These are phyloP conservation scores for Drosophila mercatorum DNA, from an alignment of 2,888 invertebrate genomes.

Conservation along the genomic window DNA sequence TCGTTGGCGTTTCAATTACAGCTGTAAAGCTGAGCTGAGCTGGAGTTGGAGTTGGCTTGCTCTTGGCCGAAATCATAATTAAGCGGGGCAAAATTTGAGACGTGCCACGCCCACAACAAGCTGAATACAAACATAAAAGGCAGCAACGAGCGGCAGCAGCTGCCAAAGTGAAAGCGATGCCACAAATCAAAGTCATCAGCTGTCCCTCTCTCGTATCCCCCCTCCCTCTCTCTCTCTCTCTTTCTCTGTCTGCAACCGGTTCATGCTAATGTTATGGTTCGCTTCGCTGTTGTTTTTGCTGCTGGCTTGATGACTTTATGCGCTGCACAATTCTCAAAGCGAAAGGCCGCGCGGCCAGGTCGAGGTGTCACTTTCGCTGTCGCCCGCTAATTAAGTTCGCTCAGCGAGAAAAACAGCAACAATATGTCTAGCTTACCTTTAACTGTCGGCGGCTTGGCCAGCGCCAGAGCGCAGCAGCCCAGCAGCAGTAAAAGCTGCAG, in stretches of 20 bases:
- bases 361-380: conserved; percentile 46
- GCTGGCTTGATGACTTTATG: conserved; percentile 36
- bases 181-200: conserved; percentile 69
- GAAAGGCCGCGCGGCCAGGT: conserved; percentile 9
- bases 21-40: conserved; percentile 9
- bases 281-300: conserved; percentile 20
- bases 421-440: conserved; percentile 55
- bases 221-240: not conserved
- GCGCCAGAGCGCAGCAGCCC: conserved; percentile 18
- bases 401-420: not conserved
- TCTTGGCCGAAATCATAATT: conserved; percentile 51
- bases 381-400: conserved; percentile 25
- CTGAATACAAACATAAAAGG: not conserved
- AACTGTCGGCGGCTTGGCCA: conserved; percentile 48
- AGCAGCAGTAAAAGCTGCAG: conserved; percentile 34
- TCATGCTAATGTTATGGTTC: conserved; percentile 34
- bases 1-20: conserved; percentile 45
- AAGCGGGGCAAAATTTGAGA: conserved; percentile 27
- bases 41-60: conserved; percentile 10
- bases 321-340: conserved; percentile 54
- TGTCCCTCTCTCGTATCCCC: not conserved
- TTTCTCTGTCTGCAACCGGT: conserved; percentile 39
- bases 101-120: conserved; percentile 37
- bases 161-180: conserved; percentile 73
- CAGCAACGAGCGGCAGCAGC: conserved; percentile 6